Conservation (phyloP, 2,113 vertebrate species). For the Pygathrix nemaeus region DNA sequence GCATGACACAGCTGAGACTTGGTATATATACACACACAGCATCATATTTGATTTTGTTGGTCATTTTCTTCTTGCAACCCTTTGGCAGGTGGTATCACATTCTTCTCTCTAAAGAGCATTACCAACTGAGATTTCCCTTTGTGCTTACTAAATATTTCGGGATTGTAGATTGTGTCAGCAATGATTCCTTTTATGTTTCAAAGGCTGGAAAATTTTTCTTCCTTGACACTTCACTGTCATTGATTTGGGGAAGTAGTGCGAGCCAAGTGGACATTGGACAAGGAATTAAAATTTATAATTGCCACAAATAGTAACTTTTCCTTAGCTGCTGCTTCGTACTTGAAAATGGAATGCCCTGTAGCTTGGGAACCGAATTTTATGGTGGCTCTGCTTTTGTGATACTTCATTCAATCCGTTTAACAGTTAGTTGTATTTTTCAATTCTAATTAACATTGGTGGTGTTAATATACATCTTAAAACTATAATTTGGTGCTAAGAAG, state of each 20-base stretch:
- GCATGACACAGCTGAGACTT: background rate
- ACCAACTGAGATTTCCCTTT: constrained; percentile 7
- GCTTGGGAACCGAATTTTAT: background rate
- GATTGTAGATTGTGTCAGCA: background rate
- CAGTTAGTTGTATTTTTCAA: background rate
- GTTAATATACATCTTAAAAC: background rate
- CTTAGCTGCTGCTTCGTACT: background rate
- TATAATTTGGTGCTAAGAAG: background rate
- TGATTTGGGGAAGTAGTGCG: background rate
- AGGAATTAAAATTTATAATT: background rate
- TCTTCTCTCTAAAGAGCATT: background rate
- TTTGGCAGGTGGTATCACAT: constrained; percentile 44
- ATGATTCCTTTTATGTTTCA: background rate
- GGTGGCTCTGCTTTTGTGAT: background rate
- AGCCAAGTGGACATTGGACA: background rate
- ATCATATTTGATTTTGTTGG: background rate
- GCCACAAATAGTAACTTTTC: background rate
- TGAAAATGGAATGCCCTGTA: background rate
- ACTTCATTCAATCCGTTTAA: background rate
- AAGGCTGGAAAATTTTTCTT: background rate
- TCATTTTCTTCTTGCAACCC: constrained; percentile 6
- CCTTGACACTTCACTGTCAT: background rate
- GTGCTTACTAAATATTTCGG: constrained; percentile 47
- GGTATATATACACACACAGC: background rate
- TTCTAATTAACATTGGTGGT: background rate